These are phyloP conservation scores for Notiomystis cincta DNA, from an alignment of 2,113 vertebrate species.

Conservation along the genomic window DNA sequence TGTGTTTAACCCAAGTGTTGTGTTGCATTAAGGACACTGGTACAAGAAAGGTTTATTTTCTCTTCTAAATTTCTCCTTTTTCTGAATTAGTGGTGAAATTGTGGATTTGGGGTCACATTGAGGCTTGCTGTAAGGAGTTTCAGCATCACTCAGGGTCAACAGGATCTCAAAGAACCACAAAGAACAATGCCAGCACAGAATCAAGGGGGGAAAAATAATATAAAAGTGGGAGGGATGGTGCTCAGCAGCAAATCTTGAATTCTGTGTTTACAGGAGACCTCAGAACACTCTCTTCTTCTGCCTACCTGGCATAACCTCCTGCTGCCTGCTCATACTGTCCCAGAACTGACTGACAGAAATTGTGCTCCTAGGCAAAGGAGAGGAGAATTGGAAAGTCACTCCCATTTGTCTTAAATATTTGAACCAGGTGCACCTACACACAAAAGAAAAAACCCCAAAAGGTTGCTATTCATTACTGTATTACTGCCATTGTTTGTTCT, in stretches of 20 bases:
- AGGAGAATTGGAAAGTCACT: constrained; percentile 62
- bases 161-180: background rate
- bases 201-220: background rate
- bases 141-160: background rate
- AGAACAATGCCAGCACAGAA: background rate
- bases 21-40: background rate
- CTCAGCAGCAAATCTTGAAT: background rate
- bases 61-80: background rate
- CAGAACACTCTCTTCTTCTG: constrained; percentile 4
- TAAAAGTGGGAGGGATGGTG: background rate
- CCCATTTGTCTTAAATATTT: constrained; percentile 74
- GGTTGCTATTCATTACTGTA: constrained; percentile 64
- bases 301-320: constrained; percentile 10
- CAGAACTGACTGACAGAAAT: constrained; percentile 11
- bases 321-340: constrained; percentile 16
- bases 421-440: constrained; percentile 75
- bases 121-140: background rate
- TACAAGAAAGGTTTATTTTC: background rate
- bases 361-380: constrained; percentile 67
- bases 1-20: background rate
- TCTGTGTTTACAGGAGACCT: background rate
- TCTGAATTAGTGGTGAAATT: background rate
- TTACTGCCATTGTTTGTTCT: constrained; percentile 71
- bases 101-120: background rate
- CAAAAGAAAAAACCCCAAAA: constrained; percentile 17